Base-by-base conservation (phyloP, 2,888 invertebrate genomes). In the Cenopis cana region DNA sequence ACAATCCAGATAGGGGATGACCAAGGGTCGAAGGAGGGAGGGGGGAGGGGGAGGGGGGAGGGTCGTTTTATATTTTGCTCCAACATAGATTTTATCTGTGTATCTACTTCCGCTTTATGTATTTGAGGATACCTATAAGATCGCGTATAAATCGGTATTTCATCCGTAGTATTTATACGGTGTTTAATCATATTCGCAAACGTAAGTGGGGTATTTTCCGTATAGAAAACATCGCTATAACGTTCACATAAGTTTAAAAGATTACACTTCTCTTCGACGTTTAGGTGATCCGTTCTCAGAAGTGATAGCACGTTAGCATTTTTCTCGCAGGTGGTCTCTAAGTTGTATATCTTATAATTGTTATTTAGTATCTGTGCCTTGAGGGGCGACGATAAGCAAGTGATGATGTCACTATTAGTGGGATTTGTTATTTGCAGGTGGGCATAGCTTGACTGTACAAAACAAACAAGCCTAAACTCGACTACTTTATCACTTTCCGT, bases 1-100 rank as follows among this genome's bases (percentile, higher is more conserved):
- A 74, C 74, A 17, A 74, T 49, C 65, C 71, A 71, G n/a, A 75
- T 73, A 2, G 73, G 73, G 11, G 62, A 61, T 9, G 57, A 61
- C 72, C 73, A 75, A 0, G 73, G 69, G 0, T 72, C 72, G 1
- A 55, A 20, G n/a, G n/a, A n/a, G n/a, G n/a, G n/a, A n/a, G n/a
- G n/a, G n/a, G n/a, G n/a, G n/a, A n/a, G n/a, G n/a, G n/a, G n/a
- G n/a, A n/a, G n/a, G n/a, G n/a, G n/a, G 5, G 71, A 69, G 0
- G 72, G 72, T 18, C 24, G 52, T 24, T 71, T 74, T 12, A 74
- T 71, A 12, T 60, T 56, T 33, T 74, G 68, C 11, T 69, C 29
- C 11, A 73, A 56, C 69, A 73, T 73, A 65, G 73, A 67, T 0
- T 54, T 6, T 3, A 74, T 61, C 68, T 72, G 69, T 10, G 14